These are phyloP conservation scores for Pandemis heparana DNA, from an alignment of 2,888 invertebrate genomes.

Conservation along the genomic window DNA sequence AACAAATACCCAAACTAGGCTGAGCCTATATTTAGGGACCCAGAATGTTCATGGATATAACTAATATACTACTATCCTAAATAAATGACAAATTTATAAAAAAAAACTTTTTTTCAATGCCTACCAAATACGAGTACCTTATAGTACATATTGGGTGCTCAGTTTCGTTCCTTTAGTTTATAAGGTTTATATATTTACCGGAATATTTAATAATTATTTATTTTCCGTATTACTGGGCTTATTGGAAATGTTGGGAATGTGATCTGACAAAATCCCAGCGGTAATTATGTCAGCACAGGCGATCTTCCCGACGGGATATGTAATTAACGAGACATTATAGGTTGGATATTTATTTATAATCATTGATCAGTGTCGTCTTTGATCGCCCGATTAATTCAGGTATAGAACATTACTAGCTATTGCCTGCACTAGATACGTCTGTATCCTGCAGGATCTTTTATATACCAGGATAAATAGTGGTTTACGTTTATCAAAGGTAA, in stretches of 20 bases:
- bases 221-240: background rate
- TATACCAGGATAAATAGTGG: too few species aligned
- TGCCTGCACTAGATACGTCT: too few species aligned
- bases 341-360: background rate
- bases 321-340: background rate
- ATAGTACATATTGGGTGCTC: too few species aligned
- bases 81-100: constrained; percentile 22
- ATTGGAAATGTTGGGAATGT: background rate
- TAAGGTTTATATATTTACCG: too few species aligned
- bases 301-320: background rate
- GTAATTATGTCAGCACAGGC: background rate
- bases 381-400: too few species aligned
- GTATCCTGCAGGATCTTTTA: too few species aligned
- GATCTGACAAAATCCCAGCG: background rate
- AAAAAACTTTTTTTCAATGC: background rate
- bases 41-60: background rate
- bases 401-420: too few species aligned
- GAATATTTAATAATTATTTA: background rate
- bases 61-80: background rate
- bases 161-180: too few species aligned
- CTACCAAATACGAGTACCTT: background rate
- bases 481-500: too few species aligned
- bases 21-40: too few species aligned
- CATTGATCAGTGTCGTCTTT: too few species aligned
- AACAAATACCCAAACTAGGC: too few species aligned